Evolutionary conservation across 1,140 invertebrate genomes (phyloP).

Genomic region (Saccostrea cuccullata): DNA sequence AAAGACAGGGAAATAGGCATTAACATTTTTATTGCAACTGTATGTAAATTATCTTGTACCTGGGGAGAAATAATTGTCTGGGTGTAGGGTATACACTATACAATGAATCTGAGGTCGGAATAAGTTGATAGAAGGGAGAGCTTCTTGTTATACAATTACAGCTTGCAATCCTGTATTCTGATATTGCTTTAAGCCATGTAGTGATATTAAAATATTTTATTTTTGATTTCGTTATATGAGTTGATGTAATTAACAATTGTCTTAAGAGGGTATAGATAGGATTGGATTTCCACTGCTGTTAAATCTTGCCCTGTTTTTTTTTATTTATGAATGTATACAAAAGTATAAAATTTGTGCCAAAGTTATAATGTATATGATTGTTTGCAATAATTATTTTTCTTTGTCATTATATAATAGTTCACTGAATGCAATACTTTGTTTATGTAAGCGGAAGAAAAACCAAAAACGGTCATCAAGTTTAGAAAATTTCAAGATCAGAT

Average conservation of each 20-base stretch:
- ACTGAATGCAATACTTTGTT: conserved; percentile 11
- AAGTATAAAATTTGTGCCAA: conserved; percentile 12
- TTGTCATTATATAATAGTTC: background rate
- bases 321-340: background rate
- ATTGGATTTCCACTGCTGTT: background rate
- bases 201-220: background rate
- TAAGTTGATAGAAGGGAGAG: too few species aligned
- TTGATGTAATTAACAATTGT: background rate
- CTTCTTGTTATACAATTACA: too few species aligned
- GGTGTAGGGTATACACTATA: background rate
- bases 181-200: background rate
- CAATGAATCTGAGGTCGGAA: too few species aligned
- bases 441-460: background rate
- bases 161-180: background rate
- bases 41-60: background rate
- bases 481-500: too few species aligned
- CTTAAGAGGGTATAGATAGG: background rate
- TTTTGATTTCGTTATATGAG: background rate
- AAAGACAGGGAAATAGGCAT: background rate
- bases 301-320: conserved; percentile 14
- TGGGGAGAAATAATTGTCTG: background rate
- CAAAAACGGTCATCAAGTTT: background rate
- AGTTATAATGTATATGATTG: background rate
- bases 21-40: background rate
- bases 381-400: conserved; percentile 25